phyloP scores from a whole-genome alignment of 2,797 vertebrate species.

The Catostomus latipinnis region DNA sequence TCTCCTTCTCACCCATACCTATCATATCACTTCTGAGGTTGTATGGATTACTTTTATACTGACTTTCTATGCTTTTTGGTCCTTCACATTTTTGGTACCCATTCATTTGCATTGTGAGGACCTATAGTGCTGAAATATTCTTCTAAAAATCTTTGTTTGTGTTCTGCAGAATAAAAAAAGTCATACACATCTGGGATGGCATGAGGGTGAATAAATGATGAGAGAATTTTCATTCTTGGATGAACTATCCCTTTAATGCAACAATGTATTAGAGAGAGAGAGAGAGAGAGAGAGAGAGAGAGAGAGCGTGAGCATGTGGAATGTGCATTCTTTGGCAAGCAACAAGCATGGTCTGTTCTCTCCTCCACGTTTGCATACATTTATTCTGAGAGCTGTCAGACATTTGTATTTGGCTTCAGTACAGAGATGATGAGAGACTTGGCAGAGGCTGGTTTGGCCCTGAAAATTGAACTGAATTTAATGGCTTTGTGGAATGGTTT shows the following conservation, averaged over 20 bases:
- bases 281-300: conserved; percentile 19
- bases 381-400: conserved; percentile 54
- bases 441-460: conserved; percentile 23
- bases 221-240: too few species aligned
- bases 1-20: too few species aligned
- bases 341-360: conserved; percentile 37
- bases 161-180: too few species aligned
- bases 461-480: conserved; percentile 3
- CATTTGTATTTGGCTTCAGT: conserved; percentile 46
- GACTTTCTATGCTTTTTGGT: too few species aligned
- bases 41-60: too few species aligned
- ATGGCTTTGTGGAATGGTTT: background rate
- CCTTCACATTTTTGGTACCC: too few species aligned
- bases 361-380: conserved; percentile 46
- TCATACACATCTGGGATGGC: too few species aligned
- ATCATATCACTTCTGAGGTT: too few species aligned
- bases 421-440: conserved; percentile 45
- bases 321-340: conserved; percentile 50
- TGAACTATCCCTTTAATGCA: background rate
- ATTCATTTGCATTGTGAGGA: too few species aligned
- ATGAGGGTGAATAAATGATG: too few species aligned
- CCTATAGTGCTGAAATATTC: too few species aligned
- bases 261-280: conserved; percentile 50
- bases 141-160: too few species aligned
- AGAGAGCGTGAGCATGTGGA: conserved; percentile 23